Conservation (phyloP, 2,888 invertebrate species). For the Pyrochroa serraticornis region DNA sequence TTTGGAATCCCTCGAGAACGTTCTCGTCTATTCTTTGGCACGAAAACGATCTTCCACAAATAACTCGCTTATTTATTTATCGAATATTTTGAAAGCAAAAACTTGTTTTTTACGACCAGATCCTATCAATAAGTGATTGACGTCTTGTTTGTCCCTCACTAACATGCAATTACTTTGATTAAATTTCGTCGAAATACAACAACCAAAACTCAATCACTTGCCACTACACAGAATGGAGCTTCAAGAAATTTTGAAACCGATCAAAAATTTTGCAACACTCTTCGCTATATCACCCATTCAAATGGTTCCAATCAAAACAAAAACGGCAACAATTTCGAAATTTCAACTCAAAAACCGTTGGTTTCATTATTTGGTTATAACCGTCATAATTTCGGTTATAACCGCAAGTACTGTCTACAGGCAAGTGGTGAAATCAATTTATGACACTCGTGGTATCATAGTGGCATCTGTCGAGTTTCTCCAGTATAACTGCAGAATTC, state of each 20-base stretch:
- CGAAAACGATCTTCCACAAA: constrained; percentile 7
- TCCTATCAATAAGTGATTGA: no score
- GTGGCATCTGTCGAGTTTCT: constrained; percentile 5
- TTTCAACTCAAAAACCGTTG: not conserved
- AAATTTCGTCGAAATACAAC: no score
- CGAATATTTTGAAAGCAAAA: not conserved
- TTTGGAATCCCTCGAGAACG: constrained; percentile 5
- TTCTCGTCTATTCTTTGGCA: constrained; percentile 16
- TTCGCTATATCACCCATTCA: no score
- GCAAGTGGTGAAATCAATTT: constrained; percentile 1
- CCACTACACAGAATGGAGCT: no score
- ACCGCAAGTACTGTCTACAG: not conserved
- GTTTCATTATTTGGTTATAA: not conserved
- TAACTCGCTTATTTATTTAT: constrained; percentile 5
- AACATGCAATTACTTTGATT: no score
- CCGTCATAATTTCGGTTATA: not conserved
- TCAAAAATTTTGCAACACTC: no score
- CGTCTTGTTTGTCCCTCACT: no score
- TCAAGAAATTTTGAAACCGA: no score
- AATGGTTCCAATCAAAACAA: no score
- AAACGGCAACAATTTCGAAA: no score
- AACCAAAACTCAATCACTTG: no score
- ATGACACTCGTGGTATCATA: constrained; percentile 1
- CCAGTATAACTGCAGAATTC: constrained; percentile 1
- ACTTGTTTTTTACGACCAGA: not conserved